Percentiles rank a stretch among this genome's conserved stretches.
Conservation (phyloP, 1,140 invertebrate species). For the Lerema accius region DNA sequence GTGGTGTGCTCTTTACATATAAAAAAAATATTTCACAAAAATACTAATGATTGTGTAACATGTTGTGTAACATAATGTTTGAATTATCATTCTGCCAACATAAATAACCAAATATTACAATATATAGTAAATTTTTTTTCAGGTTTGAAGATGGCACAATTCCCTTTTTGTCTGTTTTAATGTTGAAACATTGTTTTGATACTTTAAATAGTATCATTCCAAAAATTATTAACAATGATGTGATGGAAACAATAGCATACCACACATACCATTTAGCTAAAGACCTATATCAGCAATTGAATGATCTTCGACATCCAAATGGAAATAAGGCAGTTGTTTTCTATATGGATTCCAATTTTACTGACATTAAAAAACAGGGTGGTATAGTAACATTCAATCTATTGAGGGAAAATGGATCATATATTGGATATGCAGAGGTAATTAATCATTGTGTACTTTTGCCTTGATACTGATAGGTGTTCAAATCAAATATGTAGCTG, state of each 20-base stretch:
- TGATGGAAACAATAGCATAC: slow-evolving; percentile 87
- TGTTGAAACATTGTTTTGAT: slow-evolving; percentile 92
- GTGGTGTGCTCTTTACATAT: too few species aligned
- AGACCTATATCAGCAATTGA: slow-evolving; percentile 87
- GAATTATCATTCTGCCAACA: too few species aligned
- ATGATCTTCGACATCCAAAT: slow-evolving; percentile 88
- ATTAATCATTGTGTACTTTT: slow-evolving; percentile 23
- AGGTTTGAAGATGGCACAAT: slow-evolving; percentile 98
- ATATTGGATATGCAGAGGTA: slow-evolving; percentile 95
- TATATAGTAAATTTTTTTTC: too few species aligned
- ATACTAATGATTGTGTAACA: not conserved
- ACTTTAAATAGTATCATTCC: slow-evolving; percentile 84
- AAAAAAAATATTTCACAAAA: slow-evolving; percentile 1
- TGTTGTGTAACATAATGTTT: too few species aligned
- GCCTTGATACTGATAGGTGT: slow-evolving; percentile 4
- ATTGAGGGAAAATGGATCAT: slow-evolving; percentile 88
- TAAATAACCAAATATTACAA: too few species aligned
- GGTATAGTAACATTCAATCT: slow-evolving; percentile 96
- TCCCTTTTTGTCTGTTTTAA: slow-evolving; percentile 92
- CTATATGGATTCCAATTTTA: slow-evolving; percentile 89
- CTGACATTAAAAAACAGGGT: slow-evolving; percentile 87
- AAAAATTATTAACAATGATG: slow-evolving; percentile 75
- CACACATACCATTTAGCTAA: slow-evolving; percentile 91
- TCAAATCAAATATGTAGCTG: too few species aligned
- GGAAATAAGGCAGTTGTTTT: slow-evolving; percentile 87